A percentile compares a stretch with the other conserved stretches of the same genome.
These are phyloP conservation scores for Melanotus villosus DNA, from an alignment of 2,888 invertebrate genomes.

Conservation along the genomic window DNA sequence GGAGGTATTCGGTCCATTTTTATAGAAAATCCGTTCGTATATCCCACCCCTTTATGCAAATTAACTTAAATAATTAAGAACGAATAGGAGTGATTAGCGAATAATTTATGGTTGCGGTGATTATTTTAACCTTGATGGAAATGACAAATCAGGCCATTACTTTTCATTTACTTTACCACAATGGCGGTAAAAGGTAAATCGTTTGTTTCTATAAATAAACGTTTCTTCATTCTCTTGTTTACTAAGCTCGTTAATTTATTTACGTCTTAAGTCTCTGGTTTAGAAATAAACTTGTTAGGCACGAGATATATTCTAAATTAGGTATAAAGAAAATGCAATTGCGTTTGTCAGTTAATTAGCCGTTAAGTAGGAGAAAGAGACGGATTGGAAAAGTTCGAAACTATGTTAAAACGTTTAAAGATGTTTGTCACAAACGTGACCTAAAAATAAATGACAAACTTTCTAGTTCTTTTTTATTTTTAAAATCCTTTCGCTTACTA, in stretches of 20 bases:
- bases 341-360: too few relatives aligned
- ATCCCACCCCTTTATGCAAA: conserved; percentile 5
- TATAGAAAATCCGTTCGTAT: too few relatives aligned
- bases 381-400: too few relatives aligned
- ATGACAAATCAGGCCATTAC: conserved; percentile 18
- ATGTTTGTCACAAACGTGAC: too few relatives aligned
- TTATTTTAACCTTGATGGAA: conserved; percentile 15
- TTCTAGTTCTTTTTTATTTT: too few relatives aligned
- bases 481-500: not conserved
- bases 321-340: too few relatives aligned
- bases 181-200: conserved; percentile 19
- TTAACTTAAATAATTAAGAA: not conserved
- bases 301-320: too few relatives aligned
- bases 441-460: too few relatives aligned
- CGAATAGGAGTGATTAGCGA: conserved; percentile 1
- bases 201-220: conserved; percentile 16
- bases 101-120: not conserved
- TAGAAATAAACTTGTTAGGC: not conserved
- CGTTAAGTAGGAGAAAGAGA: too few relatives aligned
- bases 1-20: too few relatives aligned
- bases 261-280: too few relatives aligned
- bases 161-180: conserved; percentile 17
- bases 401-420: too few relatives aligned
- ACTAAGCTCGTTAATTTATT: conserved; percentile 9
- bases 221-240: conserved; percentile 21